Evolutionary conservation across 1,140 invertebrate genomes (phyloP).

Genomic region (Araneus ventricosus): DNA sequence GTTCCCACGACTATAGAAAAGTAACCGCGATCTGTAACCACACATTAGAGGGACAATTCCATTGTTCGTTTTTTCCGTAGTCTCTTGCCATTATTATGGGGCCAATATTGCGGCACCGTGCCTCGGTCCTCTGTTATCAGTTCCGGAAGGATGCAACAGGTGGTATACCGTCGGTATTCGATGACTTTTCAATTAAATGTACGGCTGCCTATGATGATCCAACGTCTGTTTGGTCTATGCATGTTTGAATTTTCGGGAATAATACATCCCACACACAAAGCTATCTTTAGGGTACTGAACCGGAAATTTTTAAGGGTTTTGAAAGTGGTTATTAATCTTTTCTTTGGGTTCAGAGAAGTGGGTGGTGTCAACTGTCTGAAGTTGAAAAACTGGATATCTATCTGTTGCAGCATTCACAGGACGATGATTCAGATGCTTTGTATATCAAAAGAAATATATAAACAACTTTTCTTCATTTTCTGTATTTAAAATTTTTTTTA

Average conservation of each 20-base stretch:
- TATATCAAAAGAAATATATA: too few relatives aligned
- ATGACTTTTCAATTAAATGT: not conserved
- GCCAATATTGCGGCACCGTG: not conserved
- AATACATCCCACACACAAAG: not conserved
- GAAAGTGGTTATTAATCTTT: not conserved
- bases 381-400: not conserved
- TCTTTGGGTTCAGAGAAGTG: not conserved
- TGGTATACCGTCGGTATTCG: not conserved
- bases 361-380: not conserved
- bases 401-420: too few relatives aligned
- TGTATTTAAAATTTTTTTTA: too few relatives aligned
- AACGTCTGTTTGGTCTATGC: not conserved
- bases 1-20: conserved; percentile 46
- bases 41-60: conserved; percentile 59
- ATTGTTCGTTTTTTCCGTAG: not conserved
- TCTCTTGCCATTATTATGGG: not conserved
- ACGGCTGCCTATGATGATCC: not conserved
- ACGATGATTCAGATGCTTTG: too few relatives aligned
- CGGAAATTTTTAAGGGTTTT: not conserved
- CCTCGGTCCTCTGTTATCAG: conserved; percentile 17
- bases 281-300: not conserved
- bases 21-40: conserved; percentile 32
- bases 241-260: not conserved
- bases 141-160: conserved; percentile 34
- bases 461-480: too few relatives aligned